Base-by-base conservation (phyloP, 2,113 vertebrate species). In the Chloropsis cyanopogon region DNA sequence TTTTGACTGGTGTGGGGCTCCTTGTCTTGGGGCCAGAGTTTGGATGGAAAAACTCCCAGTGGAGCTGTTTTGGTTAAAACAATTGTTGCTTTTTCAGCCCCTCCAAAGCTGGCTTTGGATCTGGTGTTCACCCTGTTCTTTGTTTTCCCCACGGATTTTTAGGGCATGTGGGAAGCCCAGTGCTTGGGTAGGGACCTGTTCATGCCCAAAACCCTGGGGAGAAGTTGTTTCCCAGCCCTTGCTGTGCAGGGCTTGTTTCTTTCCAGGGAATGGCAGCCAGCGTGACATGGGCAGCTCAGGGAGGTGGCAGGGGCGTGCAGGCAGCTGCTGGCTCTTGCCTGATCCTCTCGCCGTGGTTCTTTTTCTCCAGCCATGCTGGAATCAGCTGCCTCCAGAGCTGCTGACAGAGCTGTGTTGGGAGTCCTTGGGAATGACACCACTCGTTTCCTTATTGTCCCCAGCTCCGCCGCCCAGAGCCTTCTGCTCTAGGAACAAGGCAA, bases 371-470 rank as follows among this genome's bases (percentile, higher is more conserved):
- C 92, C 64, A 44, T 12, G 80, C 95, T 97, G 96, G 92, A 97
- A 96, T 96, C 44, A 22, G 88, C 97, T 5, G 39, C 97, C 95
- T 97, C 96, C 91, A 77, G 97, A 97, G 97, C 96, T 97, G 96
- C 97, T 98, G 97, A 97, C 97, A 97, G 95, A 96, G 96, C 92
- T 60, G 54, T 52, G 95, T 95, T 96, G 94, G 96, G 96, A 97
- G 96, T 94, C 94, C 93, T 96, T 93, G 96, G 96, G 97, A 98
- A 96, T 97, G 95, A 97, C 96, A 96, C 96, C 44, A n/a, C 90
- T 97, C 29, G 22, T 97, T 98, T 97, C 95, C 96, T 97, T 98
- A 96, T 97, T 92, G 65, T 96, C 93, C 94, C 78, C 16, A 41
- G 96, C 95, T 96, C 96, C 4, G 47, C 96, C 16, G 93, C 96